These are phyloP conservation scores for Lepilemur septentrionalis DNA, from an alignment of 2,797 vertebrate genomes.

Conservation along the genomic window DNA sequence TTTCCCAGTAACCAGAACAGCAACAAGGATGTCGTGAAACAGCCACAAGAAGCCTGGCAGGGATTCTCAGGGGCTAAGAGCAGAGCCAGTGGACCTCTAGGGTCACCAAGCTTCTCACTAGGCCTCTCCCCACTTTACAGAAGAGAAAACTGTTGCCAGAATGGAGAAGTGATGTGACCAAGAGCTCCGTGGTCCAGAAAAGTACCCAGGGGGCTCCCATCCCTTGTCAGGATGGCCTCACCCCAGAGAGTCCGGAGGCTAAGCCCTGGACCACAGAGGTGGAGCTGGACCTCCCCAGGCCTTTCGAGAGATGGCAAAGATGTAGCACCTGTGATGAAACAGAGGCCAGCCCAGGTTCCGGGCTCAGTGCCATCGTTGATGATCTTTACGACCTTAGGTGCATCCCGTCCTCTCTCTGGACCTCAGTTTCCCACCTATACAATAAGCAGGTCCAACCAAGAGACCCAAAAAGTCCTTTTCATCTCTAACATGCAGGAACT, in stretches of 20 bases:
- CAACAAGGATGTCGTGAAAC: background rate
- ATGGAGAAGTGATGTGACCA: background rate
- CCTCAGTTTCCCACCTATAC: background rate
- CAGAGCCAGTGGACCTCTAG: background rate
- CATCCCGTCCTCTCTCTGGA: background rate
- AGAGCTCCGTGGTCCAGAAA: background rate
- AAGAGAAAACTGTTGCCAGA: background rate
- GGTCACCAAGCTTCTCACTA: background rate
- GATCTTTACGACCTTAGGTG: background rate
- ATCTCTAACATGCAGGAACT: conserved; percentile 31
- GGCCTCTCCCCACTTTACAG: background rate
- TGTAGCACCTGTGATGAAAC: fast-evolving
- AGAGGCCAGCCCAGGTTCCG: background rate
- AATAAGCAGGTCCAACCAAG: background rate
- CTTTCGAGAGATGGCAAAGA: background rate
- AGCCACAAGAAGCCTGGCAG: background rate
- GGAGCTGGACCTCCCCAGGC: background rate
- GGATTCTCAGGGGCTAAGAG: background rate
- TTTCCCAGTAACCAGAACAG: background rate
- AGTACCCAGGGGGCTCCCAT: background rate
- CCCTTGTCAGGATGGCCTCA: background rate
- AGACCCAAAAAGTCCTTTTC: background rate
- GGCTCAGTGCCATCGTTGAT: background rate
- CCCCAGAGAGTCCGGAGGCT: background rate
- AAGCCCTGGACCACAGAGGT: background rate